Conservation (phyloP, 1,140 invertebrate species). For the Saccostrea echinata region DNA sequence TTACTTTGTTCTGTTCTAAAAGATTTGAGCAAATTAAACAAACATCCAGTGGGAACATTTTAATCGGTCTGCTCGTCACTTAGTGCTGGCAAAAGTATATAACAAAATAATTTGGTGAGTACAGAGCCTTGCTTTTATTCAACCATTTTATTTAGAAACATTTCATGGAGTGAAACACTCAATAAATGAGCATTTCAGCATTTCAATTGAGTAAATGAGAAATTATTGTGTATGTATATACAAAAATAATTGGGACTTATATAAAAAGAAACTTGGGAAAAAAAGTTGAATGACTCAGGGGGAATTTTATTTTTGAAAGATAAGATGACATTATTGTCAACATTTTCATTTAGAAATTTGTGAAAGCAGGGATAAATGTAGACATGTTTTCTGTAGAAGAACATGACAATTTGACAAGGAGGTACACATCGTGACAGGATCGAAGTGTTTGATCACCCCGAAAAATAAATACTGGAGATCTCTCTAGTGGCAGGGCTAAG, state of each 20-base stretch:
- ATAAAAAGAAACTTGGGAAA: neutral
- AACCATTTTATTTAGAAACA: neutral
- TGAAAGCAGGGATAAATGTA: neutral
- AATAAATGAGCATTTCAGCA: neutral
- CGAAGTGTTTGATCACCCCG: constrained; percentile 20
- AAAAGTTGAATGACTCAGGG: neutral
- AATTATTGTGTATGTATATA: neutral
- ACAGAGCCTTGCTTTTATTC: neutral
- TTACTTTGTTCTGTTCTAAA: neutral
- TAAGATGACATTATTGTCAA: constrained; percentile 26
- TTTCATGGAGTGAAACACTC: neutral
- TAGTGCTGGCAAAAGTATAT: neutral
- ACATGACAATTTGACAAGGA: constrained; percentile 31
- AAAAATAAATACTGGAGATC: constrained; percentile 18
- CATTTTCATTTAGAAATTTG: constrained; percentile 15
- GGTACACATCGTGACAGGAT: neutral
- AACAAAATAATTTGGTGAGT: neutral
- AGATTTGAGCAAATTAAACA: constrained; percentile 32
- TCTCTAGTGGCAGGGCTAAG: constrained; percentile 2
- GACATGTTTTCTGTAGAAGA: constrained; percentile 12
- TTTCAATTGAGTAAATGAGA: neutral
- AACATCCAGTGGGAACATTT: constrained; percentile 26
- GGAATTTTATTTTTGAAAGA: neutral
- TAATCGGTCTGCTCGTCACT: neutral
- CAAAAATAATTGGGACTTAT: neutral